These are phyloP conservation scores for Acrobasis repandana DNA, from an alignment of 2,888 invertebrate genomes.

Conservation along the genomic window DNA sequence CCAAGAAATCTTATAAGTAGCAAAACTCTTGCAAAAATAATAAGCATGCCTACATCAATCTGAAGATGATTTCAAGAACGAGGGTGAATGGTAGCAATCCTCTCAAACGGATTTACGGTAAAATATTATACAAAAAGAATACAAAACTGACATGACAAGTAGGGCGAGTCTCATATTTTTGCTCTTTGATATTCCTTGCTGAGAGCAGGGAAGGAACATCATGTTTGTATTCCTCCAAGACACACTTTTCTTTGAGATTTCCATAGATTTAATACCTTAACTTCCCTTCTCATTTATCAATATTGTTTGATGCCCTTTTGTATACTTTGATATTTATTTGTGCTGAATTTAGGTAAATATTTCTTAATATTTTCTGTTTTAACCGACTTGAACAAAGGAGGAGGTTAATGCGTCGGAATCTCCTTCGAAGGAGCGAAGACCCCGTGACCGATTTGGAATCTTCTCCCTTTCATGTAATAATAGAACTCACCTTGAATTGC, in stretches of 20 bases:
- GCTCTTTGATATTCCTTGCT: constrained; percentile 11
- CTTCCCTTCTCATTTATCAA: neutral
- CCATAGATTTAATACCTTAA: constrained; percentile 15
- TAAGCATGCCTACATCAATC: neutral
- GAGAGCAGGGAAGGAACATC: neutral
- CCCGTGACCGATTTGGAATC: too few relatives aligned
- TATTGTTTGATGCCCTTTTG: neutral
- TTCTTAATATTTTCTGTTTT: too few relatives aligned
- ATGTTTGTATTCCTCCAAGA: constrained; percentile 5
- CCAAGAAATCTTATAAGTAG: neutral
- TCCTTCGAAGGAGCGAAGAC: too few relatives aligned
- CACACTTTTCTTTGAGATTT: constrained; percentile 22
- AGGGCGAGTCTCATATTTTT: constrained; percentile 12
- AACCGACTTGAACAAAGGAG: too few relatives aligned
- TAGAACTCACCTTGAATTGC: too few relatives aligned
- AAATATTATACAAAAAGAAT: constrained; percentile 17
- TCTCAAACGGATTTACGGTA: constrained; percentile 12
- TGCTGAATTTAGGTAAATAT: neutral
- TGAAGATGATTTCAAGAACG: neutral
- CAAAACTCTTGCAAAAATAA: neutral
- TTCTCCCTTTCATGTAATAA: too few relatives aligned
- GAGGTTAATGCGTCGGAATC: too few relatives aligned
- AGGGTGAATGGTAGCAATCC: constrained; percentile 5
- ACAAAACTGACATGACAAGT: constrained; percentile 9
- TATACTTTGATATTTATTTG: neutral